Base-by-base conservation (phyloP, 2,113 vertebrate species). In the Phaethon lepturus region DNA sequence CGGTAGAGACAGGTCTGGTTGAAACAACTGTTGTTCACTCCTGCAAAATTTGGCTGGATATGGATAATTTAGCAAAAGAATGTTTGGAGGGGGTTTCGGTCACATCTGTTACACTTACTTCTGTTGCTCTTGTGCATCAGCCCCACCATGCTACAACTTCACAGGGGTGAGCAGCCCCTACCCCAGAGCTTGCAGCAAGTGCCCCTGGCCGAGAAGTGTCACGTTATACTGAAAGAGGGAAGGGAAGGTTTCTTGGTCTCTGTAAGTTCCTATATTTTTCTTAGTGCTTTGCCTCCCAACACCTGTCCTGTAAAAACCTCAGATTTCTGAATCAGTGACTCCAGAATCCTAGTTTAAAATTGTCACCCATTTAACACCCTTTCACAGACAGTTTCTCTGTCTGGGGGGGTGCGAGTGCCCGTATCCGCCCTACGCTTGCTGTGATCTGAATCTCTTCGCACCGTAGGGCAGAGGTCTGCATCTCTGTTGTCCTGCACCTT, bases 21-120 rank as follows among this genome's bases (percentile, higher is more conserved):
- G 33, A 69, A 72, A 40, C 19, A 71, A 69, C 45, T 49, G 29
- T 20, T 71, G 10, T 35, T 76, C 33, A 79, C 40, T 84, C 53
- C 74, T 45, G 60, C 91, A 52, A 95, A 89, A 82, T 87, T 40
- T 33, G 20, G 14, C 9, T 90, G 44, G 12, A 76, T 93, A 25
- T 90, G 55, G 56, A 78, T 59, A 91, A 94, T 76, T 87, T 79
- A 72, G 29, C 49, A 75, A 85, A 81, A 90, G 35, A 64, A 85
- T 0, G 0, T 77, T 59, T 63, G 14, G 8, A n/a, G 33, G 7
- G 2, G 7, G 3, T 45, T 74, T 74, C 31, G 56, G 19, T 64
- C 55, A 58, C 24, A 33, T 63, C 59, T 6, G 2, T 63, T 78
- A 47, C 35, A 55, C 14, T 73, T 56, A 58, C 13, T 62, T 52